Conservation (phyloP, 2,797 vertebrate species). For the Borostomias antarcticus region DNA sequence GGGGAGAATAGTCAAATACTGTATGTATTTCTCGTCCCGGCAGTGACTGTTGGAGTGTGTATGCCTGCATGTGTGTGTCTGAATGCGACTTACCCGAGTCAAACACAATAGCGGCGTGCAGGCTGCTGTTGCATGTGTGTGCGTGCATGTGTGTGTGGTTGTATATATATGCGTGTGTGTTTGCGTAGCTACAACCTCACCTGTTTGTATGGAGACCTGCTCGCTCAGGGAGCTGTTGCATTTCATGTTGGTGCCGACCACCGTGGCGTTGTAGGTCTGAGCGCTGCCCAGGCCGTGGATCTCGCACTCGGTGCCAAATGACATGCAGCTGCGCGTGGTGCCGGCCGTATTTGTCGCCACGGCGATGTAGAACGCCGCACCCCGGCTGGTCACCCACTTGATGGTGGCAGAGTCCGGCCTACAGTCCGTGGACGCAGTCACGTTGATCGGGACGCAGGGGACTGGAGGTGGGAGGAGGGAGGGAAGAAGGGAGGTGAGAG, state of each 20-base stretch:
- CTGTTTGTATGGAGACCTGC: conserved; percentile 36
- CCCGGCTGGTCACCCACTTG: conserved; percentile 27
- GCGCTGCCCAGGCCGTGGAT: conserved; percentile 54
- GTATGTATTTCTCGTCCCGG: too few species aligned
- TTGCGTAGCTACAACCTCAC: conserved; percentile 23
- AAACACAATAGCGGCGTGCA: too few species aligned
- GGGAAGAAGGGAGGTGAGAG: not conserved
- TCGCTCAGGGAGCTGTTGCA: conserved; percentile 52
- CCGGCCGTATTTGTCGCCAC: conserved; percentile 24
- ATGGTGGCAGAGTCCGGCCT: conserved; percentile 6
- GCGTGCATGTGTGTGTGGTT: too few species aligned
- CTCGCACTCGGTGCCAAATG: conserved; percentile 32
- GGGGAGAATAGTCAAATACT: too few species aligned
- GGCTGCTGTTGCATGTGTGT: too few species aligned
- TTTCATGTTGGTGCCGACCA: conserved; percentile 45
- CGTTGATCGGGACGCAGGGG: conserved; percentile 34
- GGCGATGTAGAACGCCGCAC: conserved; percentile 28
- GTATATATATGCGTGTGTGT: too few species aligned
- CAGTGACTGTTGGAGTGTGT: too few species aligned
- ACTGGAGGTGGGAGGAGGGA: conserved; percentile 13
- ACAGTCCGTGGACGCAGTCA: conserved; percentile 24
- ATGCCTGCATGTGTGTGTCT: too few species aligned
- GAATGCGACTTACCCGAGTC: too few species aligned
- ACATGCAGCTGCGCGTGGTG: conserved; percentile 24
- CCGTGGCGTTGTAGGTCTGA: conserved; percentile 41